Evolutionary conservation across 2,888 invertebrate species (phyloP).

Genomic region (Vesta saturnalis): DNA sequence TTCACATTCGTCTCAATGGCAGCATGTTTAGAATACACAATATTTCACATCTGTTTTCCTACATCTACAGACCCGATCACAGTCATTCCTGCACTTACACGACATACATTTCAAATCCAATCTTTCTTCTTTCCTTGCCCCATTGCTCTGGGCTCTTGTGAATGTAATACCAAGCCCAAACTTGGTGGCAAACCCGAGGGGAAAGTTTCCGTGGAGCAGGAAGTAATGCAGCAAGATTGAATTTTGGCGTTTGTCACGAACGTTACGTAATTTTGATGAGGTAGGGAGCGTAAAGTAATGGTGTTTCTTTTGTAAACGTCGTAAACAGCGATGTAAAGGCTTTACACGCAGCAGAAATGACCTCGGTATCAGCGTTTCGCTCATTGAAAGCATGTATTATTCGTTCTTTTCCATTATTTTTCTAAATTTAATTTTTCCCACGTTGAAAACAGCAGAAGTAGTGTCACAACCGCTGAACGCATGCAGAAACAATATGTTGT

Average conservation of each 20-base stretch:
- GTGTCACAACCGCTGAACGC: neutral
- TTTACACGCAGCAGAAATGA: neutral
- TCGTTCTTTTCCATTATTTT: neutral
- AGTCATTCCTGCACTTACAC: constrained; percentile 3
- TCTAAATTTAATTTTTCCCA: constrained; percentile 1
- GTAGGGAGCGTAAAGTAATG: neutral
- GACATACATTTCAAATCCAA: constrained; percentile 13
- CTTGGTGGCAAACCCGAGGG: neutral
- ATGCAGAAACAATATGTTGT: constrained; percentile 9
- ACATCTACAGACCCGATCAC: neutral
- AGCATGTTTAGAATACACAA: neutral
- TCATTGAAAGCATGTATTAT: neutral
- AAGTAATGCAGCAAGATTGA: neutral
- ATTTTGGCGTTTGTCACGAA: neutral
- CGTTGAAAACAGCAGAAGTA: neutral
- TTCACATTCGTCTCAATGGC: no score
- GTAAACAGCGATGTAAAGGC: neutral
- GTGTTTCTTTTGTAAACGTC: neutral
- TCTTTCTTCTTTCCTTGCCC: neutral
- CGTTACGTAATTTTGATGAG: neutral
- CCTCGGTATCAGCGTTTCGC: neutral
- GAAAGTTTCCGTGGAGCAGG: neutral
- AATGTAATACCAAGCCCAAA: neutral
- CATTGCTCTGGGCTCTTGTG: neutral
- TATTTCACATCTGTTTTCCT: neutral